Evolutionary conservation across 2,797 vertebrate genomes (phyloP).

Genomic region (Chromis chromis): DNA sequence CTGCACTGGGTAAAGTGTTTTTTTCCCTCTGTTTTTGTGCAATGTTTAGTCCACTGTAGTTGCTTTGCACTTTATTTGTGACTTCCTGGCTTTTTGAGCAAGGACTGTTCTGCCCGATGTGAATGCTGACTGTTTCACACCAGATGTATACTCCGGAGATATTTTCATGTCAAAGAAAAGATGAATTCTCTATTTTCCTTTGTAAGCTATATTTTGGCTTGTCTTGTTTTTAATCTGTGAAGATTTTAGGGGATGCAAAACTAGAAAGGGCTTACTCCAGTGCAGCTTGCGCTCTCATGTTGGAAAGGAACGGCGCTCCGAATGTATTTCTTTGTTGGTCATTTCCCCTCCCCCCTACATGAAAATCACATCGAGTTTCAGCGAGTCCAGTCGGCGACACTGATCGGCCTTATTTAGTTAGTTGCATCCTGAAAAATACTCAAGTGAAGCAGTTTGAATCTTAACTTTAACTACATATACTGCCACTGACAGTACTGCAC

Average conservation of each 20-base stretch:
- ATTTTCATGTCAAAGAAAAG: constrained; percentile 78
- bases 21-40: constrained; percentile 53
- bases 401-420: constrained; percentile 5
- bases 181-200: constrained; percentile 80
- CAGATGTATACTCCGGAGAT: constrained; percentile 72
- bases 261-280: constrained; percentile 83
- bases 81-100: constrained; percentile 76
- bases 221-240: constrained; percentile 65
- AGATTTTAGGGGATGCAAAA: constrained; percentile 80
- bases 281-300: constrained; percentile 79
- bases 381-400: not conserved
- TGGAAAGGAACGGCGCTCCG: constrained; percentile 69
- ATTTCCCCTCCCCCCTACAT: not conserved
- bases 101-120: constrained; percentile 82
- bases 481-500: constrained; percentile 6
- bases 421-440: constrained; percentile 14
- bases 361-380: constrained; percentile 10
- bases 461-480: constrained; percentile 16
- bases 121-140: constrained; percentile 84
- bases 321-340: constrained; percentile 68
- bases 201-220: constrained; percentile 72
- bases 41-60: constrained; percentile 75
- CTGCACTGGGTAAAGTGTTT: constrained; percentile 58
- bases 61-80: constrained; percentile 85
- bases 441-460: constrained; percentile 18